Evolutionary conservation across 1,140 invertebrate genomes (phyloP).

Genomic region (Holotrichia oblita): DNA sequence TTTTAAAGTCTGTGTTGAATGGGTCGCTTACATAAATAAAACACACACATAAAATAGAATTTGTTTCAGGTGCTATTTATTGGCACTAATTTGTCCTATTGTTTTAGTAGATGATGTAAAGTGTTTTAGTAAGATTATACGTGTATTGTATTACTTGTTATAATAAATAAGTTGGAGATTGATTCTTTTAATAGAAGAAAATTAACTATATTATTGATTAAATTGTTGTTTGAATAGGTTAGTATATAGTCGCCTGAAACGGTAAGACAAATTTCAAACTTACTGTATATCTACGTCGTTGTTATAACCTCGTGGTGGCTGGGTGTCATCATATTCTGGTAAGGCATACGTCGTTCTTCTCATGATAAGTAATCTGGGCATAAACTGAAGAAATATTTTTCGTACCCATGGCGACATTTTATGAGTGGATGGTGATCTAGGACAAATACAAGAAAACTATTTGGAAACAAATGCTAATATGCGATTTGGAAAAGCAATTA

Average conservation of each 20-base stretch:
- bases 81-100: background rate
- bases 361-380: slow-evolving; percentile 91
- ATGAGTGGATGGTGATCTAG: slow-evolving; percentile 94
- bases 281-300: slow-evolving; percentile 81
- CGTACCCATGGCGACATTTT: slow-evolving; percentile 92
- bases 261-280: too few species aligned
- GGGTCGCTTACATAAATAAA: slow-evolving; percentile 58
- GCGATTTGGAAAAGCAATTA: too few species aligned
- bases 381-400: slow-evolving; percentile 87
- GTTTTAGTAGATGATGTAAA: background rate
- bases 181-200: too few species aligned
- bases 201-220: too few species aligned
- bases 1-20: slow-evolving; percentile 60
- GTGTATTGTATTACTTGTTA: too few species aligned
- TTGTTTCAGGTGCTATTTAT: background rate
- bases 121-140: too few species aligned
- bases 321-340: slow-evolving; percentile 82
- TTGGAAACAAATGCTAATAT: too few species aligned
- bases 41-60: too few species aligned
- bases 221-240: too few species aligned
- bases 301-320: slow-evolving; percentile 75
- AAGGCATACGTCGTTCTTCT: slow-evolving; percentile 83
- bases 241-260: too few species aligned
- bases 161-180: too few species aligned
- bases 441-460: too few species aligned